Evolutionary conservation across 2,113 vertebrate species (phyloP).

Genomic region (Holacanthus passer): DNA sequence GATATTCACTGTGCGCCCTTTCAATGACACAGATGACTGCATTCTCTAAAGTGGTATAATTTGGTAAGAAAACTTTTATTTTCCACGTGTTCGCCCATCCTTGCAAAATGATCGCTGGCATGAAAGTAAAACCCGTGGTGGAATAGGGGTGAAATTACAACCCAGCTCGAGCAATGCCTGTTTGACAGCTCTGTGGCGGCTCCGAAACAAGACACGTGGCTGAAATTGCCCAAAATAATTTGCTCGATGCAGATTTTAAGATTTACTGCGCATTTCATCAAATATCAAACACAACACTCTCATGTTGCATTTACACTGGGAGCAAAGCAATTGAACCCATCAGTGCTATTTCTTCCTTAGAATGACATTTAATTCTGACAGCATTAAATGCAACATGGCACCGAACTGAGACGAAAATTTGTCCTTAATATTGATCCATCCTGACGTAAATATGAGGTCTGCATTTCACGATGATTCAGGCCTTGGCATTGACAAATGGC

Average conservation of each 20-base stretch:
- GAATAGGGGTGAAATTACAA: conserved; percentile 44
- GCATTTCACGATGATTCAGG: conserved; percentile 1
- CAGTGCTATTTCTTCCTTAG: not conserved
- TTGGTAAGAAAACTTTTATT: conserved; percentile 52
- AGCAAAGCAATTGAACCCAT: not conserved
- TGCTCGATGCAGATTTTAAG: not conserved
- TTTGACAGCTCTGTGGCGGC: conserved; percentile 37
- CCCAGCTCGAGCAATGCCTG: conserved; percentile 8
- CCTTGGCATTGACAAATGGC: conserved; percentile 44
- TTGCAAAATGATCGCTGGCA: conserved; percentile 47
- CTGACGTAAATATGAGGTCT: conserved; percentile 9
- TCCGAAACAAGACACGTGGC: conserved; percentile 15
- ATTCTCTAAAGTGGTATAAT: conserved; percentile 50
- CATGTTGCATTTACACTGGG: not conserved
- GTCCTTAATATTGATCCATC: conserved; percentile 11
- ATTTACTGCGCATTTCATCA: not conserved
- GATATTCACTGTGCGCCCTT: conserved; percentile 50
- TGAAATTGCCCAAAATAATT: conserved; percentile 22
- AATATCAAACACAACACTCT: not conserved
- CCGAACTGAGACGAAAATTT: not conserved
- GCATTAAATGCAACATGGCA: conserved; percentile 16
- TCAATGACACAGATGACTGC: conserved; percentile 63
- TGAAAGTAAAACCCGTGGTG: conserved; percentile 46
- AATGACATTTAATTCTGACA: conserved; percentile 17
- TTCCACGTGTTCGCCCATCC: conserved; percentile 44